Evolutionary conservation across 2,888 invertebrate species (phyloP).

Genomic region (Cosmopolites sordidus): DNA sequence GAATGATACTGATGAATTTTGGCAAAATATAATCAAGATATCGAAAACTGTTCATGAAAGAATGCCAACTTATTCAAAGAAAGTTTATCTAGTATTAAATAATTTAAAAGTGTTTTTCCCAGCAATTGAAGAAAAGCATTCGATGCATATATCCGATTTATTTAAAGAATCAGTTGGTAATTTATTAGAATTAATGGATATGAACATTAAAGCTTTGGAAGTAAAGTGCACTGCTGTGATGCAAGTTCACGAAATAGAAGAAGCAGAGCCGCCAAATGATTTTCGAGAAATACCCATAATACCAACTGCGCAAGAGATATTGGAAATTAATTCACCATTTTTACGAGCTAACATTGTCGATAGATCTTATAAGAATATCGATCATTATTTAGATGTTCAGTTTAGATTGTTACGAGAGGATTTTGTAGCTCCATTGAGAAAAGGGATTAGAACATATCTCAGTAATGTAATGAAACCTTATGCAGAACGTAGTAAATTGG

Average conservation of each 20-base stretch:
- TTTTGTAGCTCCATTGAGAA: conserved; percentile 67
- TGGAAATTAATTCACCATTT: conserved; percentile 43
- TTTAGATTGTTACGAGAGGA: conserved; percentile 72
- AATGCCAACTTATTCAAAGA: conserved; percentile 20
- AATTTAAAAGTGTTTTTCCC: conserved; percentile 19
- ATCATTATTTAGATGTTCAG: conserved; percentile 76
- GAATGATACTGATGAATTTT: conserved; percentile 27
- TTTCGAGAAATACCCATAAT: conserved; percentile 56
- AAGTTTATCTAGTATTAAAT: conserved; percentile 16
- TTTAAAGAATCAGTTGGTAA: conserved; percentile 16
- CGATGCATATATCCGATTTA: conserved; percentile 24
- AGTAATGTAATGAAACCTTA: background rate
- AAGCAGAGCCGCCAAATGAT: conserved; percentile 37
- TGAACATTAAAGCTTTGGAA: conserved; percentile 4
- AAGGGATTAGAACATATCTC: conserved; percentile 53
- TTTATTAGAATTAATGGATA: background rate
- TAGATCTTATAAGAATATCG: conserved; percentile 60
- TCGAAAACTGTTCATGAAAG: conserved; percentile 13
- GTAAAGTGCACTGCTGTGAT: background rate
- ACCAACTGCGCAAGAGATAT: conserved; percentile 49
- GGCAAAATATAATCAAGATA: conserved; percentile 20
- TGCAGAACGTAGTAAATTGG: conserved; percentile 16
- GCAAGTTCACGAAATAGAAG: background rate
- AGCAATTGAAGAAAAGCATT: conserved; percentile 20
- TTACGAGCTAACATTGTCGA: conserved; percentile 57